Evolutionary conservation across 2,113 vertebrate genomes (phyloP).

Genomic region (Melanerpes formicivorus): DNA sequence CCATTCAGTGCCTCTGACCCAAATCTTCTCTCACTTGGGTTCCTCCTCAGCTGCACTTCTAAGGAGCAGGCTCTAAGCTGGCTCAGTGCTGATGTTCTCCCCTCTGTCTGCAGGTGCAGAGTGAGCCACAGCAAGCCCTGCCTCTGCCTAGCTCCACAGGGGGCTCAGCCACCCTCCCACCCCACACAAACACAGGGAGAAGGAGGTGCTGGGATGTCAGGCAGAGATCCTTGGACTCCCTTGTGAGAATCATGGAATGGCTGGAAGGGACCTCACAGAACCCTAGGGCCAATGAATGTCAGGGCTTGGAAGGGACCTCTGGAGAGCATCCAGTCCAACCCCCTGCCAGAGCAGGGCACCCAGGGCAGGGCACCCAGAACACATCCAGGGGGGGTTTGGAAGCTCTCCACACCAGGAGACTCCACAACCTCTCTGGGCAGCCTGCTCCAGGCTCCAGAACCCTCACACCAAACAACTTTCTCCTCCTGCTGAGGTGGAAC

Average conservation of each 20-base stretch:
- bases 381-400: no score
- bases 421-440: no score
- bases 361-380: no score
- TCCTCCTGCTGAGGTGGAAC: no score
- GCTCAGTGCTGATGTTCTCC: background rate
- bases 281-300: no score
- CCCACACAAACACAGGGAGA: background rate
- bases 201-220: background rate
- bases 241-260: background rate
- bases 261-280: no score
- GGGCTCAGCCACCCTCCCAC: background rate
- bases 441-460: no score
- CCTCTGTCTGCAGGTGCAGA: background rate
- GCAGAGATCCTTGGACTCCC: background rate
- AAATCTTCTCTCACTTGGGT: background rate
- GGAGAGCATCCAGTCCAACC: no score
- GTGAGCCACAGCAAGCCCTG: background rate
- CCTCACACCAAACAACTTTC: no score
- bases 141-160: background rate
- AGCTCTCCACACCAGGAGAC: no score
- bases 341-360: no score
- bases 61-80: background rate
- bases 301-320: no score
- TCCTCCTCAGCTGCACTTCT: background rate
- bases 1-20: constrained; percentile 30